Conservation (phyloP, 1,140 invertebrate genomes). For the Zaprionus lachaisei region DNA sequence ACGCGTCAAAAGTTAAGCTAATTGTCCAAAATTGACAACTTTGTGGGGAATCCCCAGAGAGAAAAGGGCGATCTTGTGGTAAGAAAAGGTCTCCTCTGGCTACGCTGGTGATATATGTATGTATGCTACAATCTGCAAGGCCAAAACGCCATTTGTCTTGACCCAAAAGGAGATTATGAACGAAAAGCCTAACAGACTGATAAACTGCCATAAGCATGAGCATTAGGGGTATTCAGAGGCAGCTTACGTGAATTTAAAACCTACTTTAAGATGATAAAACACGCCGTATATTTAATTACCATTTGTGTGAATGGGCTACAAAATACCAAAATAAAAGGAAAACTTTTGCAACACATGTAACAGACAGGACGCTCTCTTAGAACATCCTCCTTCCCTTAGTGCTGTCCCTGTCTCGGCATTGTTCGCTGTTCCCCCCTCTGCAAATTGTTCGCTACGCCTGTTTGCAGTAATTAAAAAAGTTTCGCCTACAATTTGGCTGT, state of each 20-base stretch:
- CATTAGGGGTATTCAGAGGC: neutral
- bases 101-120: neutral
- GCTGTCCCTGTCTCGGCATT: neutral
- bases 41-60: neutral
- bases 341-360: conserved; percentile 29
- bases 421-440: neutral
- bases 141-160: neutral
- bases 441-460: conserved; percentile 13
- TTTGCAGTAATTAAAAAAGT: conserved; percentile 56
- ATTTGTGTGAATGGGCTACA: neutral
- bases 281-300: neutral
- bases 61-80: neutral
- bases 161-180: neutral
- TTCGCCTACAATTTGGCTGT: conserved; percentile 8
- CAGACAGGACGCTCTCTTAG: conserved; percentile 1
- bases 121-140: neutral
- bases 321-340: neutral
- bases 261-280: neutral
- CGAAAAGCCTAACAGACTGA: neutral
- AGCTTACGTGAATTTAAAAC: neutral
- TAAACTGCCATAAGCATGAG: neutral
- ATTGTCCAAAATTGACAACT: conserved; percentile 22
- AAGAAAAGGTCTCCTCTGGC: neutral
- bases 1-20: conserved; percentile 21
- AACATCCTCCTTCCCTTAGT: neutral